Conservation (phyloP, 2,113 vertebrate species). For the Thalassarche chlororhynchos region DNA sequence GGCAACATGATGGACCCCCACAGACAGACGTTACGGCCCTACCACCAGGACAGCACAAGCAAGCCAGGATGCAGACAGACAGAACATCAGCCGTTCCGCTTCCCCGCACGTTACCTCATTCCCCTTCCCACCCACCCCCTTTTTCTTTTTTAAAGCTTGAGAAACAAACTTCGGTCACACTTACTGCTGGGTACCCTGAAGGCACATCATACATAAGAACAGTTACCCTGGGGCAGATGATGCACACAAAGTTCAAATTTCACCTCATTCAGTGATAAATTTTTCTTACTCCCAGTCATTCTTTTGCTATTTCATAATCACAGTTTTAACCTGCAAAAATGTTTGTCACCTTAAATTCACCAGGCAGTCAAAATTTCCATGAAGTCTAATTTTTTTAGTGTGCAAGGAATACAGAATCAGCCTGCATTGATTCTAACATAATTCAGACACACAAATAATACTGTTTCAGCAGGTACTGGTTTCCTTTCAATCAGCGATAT, state of each 20-base stretch:
- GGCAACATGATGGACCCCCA: not conserved
- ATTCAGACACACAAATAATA: not conserved
- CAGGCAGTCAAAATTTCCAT: not conserved
- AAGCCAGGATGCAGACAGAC: not conserved
- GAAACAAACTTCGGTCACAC: not conserved
- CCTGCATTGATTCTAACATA: not conserved
- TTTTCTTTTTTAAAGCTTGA: not conserved
- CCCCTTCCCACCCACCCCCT: rapidly evolving
- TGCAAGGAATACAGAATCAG: not conserved
- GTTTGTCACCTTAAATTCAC: not conserved
- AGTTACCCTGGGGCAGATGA: not conserved
- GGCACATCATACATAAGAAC: not conserved
- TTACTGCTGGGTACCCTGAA: not conserved
- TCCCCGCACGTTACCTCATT: rapidly evolving
- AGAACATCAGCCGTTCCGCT: not conserved
- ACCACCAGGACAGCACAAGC: not conserved
- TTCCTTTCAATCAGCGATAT: not conserved
- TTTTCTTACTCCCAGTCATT: not conserved
- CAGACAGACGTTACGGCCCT: rapidly evolving
- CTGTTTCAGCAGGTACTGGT: not conserved
- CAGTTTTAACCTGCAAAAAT: not conserved
- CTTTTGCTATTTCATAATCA: not conserved
- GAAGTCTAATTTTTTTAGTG: not conserved
- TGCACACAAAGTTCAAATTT: not conserved
- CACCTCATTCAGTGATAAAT: rapidly evolving